Evolutionary conservation across 2,797 vertebrate species (phyloP).

Genomic region (Sebastes vulpes): DNA sequence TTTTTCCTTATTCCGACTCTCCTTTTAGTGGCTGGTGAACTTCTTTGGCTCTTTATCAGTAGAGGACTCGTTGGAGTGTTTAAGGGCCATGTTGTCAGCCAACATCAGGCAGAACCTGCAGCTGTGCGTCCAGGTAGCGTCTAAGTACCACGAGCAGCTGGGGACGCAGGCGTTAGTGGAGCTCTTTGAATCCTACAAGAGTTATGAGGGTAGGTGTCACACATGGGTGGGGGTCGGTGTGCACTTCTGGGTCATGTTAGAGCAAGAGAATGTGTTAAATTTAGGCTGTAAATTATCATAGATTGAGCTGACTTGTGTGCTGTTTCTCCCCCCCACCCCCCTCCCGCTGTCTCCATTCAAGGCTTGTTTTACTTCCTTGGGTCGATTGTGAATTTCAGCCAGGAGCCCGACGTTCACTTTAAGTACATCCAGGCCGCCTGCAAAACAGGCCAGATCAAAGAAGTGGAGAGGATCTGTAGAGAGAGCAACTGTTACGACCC

Average conservation of each 20-base stretch:
- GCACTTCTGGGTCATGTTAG: not conserved
- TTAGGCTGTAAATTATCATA: not conserved
- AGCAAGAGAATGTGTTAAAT: not conserved
- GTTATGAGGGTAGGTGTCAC: conserved; percentile 90
- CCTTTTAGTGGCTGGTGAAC: conserved; percentile 91
- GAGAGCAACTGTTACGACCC: conserved; percentile 92
- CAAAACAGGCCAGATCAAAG: conserved; percentile 92
- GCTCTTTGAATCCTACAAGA: conserved; percentile 95
- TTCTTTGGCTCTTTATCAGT: conserved; percentile 94
- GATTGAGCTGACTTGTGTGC: conserved; percentile 3
- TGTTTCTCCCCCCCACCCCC: not conserved
- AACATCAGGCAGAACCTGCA: conserved; percentile 95
- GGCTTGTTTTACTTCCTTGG: conserved; percentile 94
- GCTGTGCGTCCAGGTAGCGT: conserved; percentile 92
- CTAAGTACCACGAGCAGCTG: conserved; percentile 94
- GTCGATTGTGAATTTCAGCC: conserved; percentile 94
- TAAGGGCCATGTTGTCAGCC: conserved; percentile 91
- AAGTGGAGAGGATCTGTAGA: conserved; percentile 91
- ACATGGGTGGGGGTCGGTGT: not conserved
- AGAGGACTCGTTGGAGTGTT: conserved; percentile 93
- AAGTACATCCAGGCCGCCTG: conserved; percentile 94
- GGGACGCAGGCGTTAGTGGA: conserved; percentile 91
- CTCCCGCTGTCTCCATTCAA: conserved; percentile 57
- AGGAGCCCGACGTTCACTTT: conserved; percentile 92
- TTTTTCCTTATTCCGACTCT: not conserved